Conservation (phyloP, 2,113 vertebrate genomes). For the Corythornis madagascariensis region DNA sequence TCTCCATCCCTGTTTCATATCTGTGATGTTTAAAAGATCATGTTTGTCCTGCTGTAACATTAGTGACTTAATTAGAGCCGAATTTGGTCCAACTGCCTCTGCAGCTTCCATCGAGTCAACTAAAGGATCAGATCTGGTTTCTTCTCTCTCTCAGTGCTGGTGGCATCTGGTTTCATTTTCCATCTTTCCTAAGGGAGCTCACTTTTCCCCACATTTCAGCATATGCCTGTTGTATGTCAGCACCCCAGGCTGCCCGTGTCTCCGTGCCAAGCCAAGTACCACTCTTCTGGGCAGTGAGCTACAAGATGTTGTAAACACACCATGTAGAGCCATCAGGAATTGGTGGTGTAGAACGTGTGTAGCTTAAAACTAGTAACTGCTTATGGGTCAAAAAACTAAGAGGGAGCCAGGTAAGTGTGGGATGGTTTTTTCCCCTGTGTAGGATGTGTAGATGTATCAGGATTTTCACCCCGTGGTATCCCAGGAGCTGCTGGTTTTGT, state of each 20-base stretch:
- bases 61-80: constrained; percentile 54
- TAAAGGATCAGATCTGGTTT: constrained; percentile 62
- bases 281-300: background rate
- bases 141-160: constrained; percentile 17
- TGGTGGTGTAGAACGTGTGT: background rate
- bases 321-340: background rate
- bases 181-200: constrained; percentile 42
- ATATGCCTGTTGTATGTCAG: background rate
- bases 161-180: constrained; percentile 64
- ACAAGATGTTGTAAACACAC: background rate
- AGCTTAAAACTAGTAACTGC: background rate
- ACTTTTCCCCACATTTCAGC: constrained; percentile 54
- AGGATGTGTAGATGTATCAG: background rate
- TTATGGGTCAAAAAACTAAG: background rate
- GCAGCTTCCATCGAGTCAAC: constrained; percentile 47
- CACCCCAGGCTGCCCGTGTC: background rate
- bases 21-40: constrained; percentile 42
- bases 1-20: background rate
- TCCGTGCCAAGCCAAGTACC: background rate
- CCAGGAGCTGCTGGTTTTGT: background rate
- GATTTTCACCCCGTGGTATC: background rate
- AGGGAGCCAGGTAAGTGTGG: background rate
- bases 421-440: background rate
- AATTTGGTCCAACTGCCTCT: constrained; percentile 36
- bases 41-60: constrained; percentile 44